Evolutionary conservation across 1,140 invertebrate species (phyloP).

Genomic region (Calliphora vicina): DNA sequence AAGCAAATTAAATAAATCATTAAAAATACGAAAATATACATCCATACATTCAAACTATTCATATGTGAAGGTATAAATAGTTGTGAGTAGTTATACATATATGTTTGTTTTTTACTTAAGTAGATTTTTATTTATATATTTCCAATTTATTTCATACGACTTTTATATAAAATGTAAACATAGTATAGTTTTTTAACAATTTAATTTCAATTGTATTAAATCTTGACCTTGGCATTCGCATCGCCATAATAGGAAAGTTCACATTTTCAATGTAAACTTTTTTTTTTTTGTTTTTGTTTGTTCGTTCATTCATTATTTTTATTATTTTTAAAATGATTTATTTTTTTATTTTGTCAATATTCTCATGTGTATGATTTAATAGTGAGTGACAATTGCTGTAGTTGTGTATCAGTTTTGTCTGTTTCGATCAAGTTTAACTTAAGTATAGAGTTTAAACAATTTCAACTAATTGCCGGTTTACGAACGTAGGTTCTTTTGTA

Average conservation of each 20-base stretch:
- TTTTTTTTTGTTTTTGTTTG: background rate
- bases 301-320: background rate
- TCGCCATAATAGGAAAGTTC: conserved; percentile 8
- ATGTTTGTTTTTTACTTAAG: background rate
- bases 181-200: no score
- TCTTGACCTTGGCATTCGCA: conserved; percentile 6
- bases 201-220: background rate
- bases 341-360: background rate
- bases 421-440: background rate
- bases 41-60: no score
- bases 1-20: no score
- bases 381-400: no score
- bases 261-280: conserved; percentile 10
- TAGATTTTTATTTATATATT: background rate
- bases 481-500: no score
- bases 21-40: no score
- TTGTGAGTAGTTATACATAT: background rate
- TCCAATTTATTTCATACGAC: background rate
- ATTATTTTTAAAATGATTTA: background rate
- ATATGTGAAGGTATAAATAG: no score
- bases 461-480: background rate
- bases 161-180: no score
- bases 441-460: background rate
- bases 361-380: background rate
- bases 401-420: background rate